phyloP scores from a whole-genome alignment of 2,797 vertebrate species.

The Myotis planiceps region DNA sequence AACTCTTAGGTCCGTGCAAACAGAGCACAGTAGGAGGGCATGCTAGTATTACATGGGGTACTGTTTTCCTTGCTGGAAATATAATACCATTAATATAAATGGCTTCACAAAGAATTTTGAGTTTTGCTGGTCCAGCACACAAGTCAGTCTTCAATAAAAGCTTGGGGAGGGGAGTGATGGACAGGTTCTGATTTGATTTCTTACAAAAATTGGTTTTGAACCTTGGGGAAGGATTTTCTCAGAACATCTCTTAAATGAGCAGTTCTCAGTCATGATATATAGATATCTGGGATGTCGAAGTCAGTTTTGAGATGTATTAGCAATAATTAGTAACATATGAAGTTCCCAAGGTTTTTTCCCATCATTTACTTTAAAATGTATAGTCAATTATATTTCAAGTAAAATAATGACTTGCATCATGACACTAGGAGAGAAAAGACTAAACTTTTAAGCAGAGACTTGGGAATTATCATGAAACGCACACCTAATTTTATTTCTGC shows the following conservation, averaged over 20 bases:
- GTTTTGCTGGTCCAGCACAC: background rate
- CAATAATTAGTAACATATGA: background rate
- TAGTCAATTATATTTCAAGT: background rate
- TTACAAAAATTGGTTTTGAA: slow-evolving; percentile 36
- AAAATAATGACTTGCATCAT: background rate
- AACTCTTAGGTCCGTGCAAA: background rate
- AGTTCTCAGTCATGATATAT: background rate
- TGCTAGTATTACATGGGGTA: background rate
- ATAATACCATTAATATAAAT: background rate
- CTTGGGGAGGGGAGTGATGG: background rate
- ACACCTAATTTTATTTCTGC: background rate
- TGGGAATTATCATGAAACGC: background rate
- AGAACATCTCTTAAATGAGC: background rate
- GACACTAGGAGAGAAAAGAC: background rate
- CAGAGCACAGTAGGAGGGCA: background rate
- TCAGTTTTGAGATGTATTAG: background rate
- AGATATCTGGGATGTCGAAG: background rate
- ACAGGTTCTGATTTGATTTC: slow-evolving; percentile 30
- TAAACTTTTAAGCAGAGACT: background rate
- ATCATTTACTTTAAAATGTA: background rate
- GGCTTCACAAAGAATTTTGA: background rate
- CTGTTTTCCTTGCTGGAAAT: background rate
- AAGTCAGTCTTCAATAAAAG: background rate
- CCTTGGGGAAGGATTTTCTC: slow-evolving; percentile 29
- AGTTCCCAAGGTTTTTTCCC: background rate